Conservation (phyloP, 2,113 vertebrate species). For the Gavia stellata region DNA sequence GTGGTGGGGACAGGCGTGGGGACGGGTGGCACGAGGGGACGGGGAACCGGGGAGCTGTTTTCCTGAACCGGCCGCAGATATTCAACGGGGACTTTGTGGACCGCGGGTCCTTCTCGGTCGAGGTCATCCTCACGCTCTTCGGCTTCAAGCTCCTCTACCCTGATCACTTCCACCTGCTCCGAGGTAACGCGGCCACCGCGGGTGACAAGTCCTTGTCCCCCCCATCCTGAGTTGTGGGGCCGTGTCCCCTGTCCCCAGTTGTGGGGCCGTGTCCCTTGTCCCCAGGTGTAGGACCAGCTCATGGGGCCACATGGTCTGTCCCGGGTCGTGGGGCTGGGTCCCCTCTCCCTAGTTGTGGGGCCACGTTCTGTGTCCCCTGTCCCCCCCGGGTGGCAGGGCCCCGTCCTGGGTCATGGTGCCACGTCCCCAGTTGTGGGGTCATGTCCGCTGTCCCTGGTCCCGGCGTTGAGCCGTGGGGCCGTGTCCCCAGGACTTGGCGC, state of each 20-base stretch:
- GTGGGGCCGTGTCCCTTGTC: neutral
- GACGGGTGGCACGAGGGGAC: neutral
- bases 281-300: too few relatives aligned
- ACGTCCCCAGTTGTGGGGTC: too few relatives aligned
- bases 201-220: neutral
- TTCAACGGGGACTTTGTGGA: conserved; percentile 96
- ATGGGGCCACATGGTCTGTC: neutral
- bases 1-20: neutral
- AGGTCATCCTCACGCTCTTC: conserved; percentile 92
- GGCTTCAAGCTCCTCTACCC: conserved; percentile 94
- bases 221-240: neutral
- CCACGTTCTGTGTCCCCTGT: too few relatives aligned
- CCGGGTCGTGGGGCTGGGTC: neutral
- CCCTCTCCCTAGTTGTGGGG: too few relatives aligned
- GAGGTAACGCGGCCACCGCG: conserved; percentile 68
- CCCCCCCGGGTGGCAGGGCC: neutral
- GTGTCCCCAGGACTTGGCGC: too few relatives aligned
- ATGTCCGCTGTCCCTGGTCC: too few relatives aligned
- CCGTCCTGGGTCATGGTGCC: neutral
- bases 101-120: conserved; percentile 90
- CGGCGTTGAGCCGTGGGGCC: neutral
- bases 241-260: neutral
- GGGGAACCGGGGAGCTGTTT: neutral
- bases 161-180: conserved; percentile 85
- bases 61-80: conserved; percentile 69